Base-by-base conservation (phyloP, 2,888 invertebrate genomes). In the Vesta saturnalis region DNA sequence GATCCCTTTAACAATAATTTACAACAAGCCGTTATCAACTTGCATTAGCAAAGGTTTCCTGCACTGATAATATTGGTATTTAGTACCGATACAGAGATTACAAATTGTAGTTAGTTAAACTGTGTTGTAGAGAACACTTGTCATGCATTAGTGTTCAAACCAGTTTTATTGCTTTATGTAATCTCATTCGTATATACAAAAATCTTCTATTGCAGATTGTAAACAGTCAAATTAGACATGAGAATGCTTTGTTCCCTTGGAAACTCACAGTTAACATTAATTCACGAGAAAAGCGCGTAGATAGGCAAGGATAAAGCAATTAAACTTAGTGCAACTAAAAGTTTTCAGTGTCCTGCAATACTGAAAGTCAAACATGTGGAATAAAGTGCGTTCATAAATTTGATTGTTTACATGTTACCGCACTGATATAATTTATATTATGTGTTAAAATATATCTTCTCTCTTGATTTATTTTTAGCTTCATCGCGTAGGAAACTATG, bases 1-100 rank as follows among this genome's bases (percentile, higher is more conserved):
- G 76, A 78, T 77, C 75, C 77, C 74, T 74, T 73, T 74, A 76
- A 76, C 77, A 77, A 77, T 77, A 77, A 77, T 77, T 77, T 77
- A 77, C 76, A 76, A 72, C 73, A 60, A 52, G 63, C 66, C 67
- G 71, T 67, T 67, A 67, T 67, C 67, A 67, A 62, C 61, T 62
- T 62, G 67, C 47, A 67, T 67, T 61, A 67, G 61, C 52, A 54
- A 57, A 61, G 62, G 67, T 67, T 67, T 67, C 67, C 67, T 67
- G 67, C 67, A 62, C 60, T 55, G 67, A 67, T 67, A 67, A 55
- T 57, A 61, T 30, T 52, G 60, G 59, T 64, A 59, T 64, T 64
- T 59, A 59, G 54, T 63, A 22, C 46, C 60, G 61, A 58, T 67
- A 62, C 57, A 19, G 56, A 61, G 67, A 62, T 67, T 67, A 62